Base-by-base conservation (phyloP, 2,797 vertebrate genomes). In the Pyrrhura leucotis region DNA sequence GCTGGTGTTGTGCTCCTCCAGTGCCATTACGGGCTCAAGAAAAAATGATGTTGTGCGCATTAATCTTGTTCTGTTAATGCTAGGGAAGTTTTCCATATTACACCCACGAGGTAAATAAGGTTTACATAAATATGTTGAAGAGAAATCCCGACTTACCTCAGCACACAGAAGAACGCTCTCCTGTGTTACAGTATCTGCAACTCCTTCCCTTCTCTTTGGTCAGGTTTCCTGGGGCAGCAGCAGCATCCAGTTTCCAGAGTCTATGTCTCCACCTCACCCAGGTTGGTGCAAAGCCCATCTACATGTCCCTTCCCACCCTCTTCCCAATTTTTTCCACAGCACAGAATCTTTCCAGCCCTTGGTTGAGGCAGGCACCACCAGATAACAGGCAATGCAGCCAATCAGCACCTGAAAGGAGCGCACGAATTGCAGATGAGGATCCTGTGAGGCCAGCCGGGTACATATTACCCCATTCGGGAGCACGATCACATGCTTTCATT, bases 231-330 rank as follows among this genome's bases (percentile, higher is more conserved):
- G 98, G 97, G 85, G 80, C 97, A 92, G 61, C 96, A 92, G 62
- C 97, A 94, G 94, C 84, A 74, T 97, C 96, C 98, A 98, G 68
- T 96, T 97, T 23, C 89, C 98, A 47, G 98, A 99, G 25, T 66
- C 98, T 2, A 98, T 91, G 54, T 95, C 97, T 48, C 96, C 98
- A 87, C 97, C 98, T 39, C 90, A 98, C 74, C 90, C 98, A 98
- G 98, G 99, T 99, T 97, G 98, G 99, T 99, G 95, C 78, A 90
- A 91, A 97, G 58, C 96, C 89, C 89, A 77, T 94, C 69, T 14
- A 19, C 69, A 2, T n/a, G 29, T 58, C 63, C 48, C 50, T 89
- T 76, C 78, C 54, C 77, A 29, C 51, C 59, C 42, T 44, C 26
- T 91, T 95, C 93, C 95, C 67, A 85, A 25, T 47, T 85, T 90